phyloP scores from a whole-genome alignment of 2,797 vertebrate species.

The Cyclopterus lumpus region DNA sequence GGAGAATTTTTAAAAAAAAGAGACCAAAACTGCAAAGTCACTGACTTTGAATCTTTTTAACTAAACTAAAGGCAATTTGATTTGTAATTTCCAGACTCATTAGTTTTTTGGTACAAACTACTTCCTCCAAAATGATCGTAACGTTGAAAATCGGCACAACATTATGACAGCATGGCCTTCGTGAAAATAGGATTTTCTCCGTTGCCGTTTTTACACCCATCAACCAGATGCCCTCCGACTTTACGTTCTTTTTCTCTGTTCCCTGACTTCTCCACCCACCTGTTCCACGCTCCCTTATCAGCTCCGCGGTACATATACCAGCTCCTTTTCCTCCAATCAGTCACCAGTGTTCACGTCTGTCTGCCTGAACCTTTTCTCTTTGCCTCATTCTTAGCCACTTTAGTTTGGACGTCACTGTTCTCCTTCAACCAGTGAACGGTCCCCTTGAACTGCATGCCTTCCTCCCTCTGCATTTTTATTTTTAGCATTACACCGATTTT shows the following conservation, averaged over 20 bases:
- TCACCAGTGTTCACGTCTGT: background rate
- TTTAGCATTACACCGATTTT: background rate
- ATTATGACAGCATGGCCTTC: background rate
- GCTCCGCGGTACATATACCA: background rate
- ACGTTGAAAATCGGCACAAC: background rate
- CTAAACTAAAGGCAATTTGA: background rate
- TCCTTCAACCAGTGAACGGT: too few species aligned
- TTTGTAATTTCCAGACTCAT: background rate
- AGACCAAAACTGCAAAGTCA: background rate
- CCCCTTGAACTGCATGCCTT: background rate
- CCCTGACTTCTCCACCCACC: background rate
- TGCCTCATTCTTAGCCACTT: background rate
- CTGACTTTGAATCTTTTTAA: background rate
- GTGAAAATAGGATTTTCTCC: background rate
- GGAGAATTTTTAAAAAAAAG: background rate
- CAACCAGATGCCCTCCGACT: background rate
- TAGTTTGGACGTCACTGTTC: background rate
- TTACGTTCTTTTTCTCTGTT: background rate
- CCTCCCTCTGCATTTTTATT: background rate
- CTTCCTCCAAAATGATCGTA: background rate
- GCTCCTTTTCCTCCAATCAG: background rate
- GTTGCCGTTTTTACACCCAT: background rate
- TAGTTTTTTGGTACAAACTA: background rate
- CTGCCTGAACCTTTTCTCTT: background rate
- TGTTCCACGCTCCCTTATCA: background rate